Evolutionary conservation across 35 echinoderm and acorn worm species (phyloP), one percentile per base, ranked within the genome.

Genomic region (Acanthaster planci): DNA sequence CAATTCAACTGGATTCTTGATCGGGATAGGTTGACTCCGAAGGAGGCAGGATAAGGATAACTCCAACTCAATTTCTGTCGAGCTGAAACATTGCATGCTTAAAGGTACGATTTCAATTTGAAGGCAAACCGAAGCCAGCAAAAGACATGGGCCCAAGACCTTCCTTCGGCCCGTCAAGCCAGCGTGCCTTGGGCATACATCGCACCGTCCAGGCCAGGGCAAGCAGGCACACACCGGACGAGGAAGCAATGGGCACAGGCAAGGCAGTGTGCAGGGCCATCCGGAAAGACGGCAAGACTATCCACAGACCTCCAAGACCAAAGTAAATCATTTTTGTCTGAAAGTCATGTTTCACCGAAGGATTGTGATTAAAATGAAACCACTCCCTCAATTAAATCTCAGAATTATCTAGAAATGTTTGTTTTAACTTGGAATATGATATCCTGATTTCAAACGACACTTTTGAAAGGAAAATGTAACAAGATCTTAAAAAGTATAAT

Each of bases 231-330:
- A 7, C 64, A 6, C 26, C 23, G 26, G 64, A 72, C 23, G 64
- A 72, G 4, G 26, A 26, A 22, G 0, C 56, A 38, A 30, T 22
- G 34, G 30, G n/a, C 18, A 53, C 30, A 6, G 81, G 51, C 23
- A 83, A 83, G 52, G 54, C 78, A 29, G 85, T 95, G 5, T 95
- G 93, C 26, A 80, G 84, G 23, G 93, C 89, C 19, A 95, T 95
- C 51, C 44, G 91, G 51, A 97, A 97, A 56, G 92, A 92, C 53
- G 94, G 94, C 7, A 93, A 87, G 37, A 97, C 86, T 0, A 92
- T 97, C 2, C 83, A 87, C 37, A 39, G 94, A 77, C 94, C 94
- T 18, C 84, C 90, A 8, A 92, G 87, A 87, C 94, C 94, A 42
- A 90, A 89, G 94, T 97, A 93, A 89, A 77, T 78, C 8, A 37